A percentile compares a stretch with the other conserved stretches of the same genome.
Evolutionary conservation across 2,888 invertebrate genomes (phyloP).

Genomic region (Cinara cedri): DNA sequence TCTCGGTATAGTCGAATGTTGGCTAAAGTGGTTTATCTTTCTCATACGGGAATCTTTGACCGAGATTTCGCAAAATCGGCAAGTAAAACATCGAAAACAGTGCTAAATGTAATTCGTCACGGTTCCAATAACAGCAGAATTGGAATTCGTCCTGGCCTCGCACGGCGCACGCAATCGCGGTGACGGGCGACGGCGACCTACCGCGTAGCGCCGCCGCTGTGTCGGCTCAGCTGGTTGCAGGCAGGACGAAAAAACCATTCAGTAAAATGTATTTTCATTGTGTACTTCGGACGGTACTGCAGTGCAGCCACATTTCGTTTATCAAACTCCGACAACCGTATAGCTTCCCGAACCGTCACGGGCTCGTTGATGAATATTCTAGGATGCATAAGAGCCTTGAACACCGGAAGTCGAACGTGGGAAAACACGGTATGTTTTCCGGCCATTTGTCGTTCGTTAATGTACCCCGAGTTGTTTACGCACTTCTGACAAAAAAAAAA

Average conservation of each 20-base stretch:
- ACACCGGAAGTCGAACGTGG: slow-evolving; percentile 37
- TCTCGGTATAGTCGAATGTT: no score
- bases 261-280: slow-evolving; percentile 8
- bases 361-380: not conserved
- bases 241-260: slow-evolving; percentile 20
- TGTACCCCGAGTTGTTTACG: slow-evolving; percentile 11
- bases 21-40: no score
- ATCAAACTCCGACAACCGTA: not conserved
- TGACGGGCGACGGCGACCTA: not conserved
- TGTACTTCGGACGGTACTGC: not conserved
- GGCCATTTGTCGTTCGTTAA: not conserved
- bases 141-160: no score
- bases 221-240: not conserved
- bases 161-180: no score
- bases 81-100: no score
- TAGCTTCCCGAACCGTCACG: not conserved
- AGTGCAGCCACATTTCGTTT: slow-evolving; percentile 44
- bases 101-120: no score
- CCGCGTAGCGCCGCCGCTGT: not conserved
- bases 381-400: slow-evolving; percentile 14
- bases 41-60: no score
- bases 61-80: no score
- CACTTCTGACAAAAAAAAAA: not conserved
- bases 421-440: slow-evolving; percentile 8
- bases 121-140: no score